Evolutionary conservation across 2,797 vertebrate species (phyloP), one percentile per base, ranked within the genome.

Genomic region (Helostoma temminkii): DNA sequence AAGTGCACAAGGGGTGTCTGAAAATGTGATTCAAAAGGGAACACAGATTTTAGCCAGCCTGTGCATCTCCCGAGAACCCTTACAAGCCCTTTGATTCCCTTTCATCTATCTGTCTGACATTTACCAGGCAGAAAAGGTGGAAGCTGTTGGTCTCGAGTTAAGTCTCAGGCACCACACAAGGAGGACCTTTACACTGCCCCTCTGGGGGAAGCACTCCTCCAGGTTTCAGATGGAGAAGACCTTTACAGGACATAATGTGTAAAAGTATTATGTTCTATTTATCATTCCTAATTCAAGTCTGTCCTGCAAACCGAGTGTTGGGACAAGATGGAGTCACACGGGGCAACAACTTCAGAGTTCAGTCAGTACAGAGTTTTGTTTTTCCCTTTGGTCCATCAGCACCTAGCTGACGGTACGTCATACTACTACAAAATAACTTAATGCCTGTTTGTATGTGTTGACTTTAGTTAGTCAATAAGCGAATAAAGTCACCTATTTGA

Each of bases 81-180:
- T 62, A 76, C 42, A 69, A 79, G 63, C 74, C 63, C 61, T 81
- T 85, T 81, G 56, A 52, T 70, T 78, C 61, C 56, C 75, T 86
- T 84, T 86, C 78, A 85, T 88, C 72, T 77, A 60, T 71, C 48
- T 25, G 63, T 70, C 75, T 85, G 86, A 88, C 87, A 88, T 86
- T 88, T 88, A 73, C 65, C 63, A 24, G 76, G 48, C 71, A 76
- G 82, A 46, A 74, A 76, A 84, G 74, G 71, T 80, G 69, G 71
- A 54, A 75, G 71, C 66, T 9, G 48, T 36, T 66, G 39, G 76
- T 73, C 75, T 77, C 14, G 6, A 78, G 75, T 83, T 76, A 75
- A 82, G 75, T 79, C 75, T 75, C 61, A 61, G 66, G 65, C 43
- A 0, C 64, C 76, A 63, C 70, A 80, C 78, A 71, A 58, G 70